Evolutionary conservation across 2,888 invertebrate species (phyloP), one percentile per base, ranked within the genome.

Genomic region (Polylopha cassiicola): DNA sequence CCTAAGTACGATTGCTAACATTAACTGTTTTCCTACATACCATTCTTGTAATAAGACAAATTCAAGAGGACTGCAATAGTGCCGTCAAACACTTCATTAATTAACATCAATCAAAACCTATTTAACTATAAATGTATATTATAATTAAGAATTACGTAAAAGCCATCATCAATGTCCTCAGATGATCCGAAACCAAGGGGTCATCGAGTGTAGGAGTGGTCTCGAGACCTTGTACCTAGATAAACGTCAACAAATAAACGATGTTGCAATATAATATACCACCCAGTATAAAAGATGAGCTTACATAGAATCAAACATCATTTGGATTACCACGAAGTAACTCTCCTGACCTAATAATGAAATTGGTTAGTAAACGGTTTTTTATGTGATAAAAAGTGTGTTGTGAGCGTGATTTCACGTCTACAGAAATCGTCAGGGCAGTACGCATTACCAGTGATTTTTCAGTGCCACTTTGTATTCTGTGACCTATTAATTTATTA

Each of bases 271-370:
- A 58, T 56, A 60, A 72, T 73, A 72, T 65, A 61, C 59, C 55
- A 56, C 63, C 72, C 65, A 68, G 67, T 79, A 78, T 79, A 79
- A 66, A 78, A 73, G 64, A 66, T 62, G 64, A 53, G 69, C 58
- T 61, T 55, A 58, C 60, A 49, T 61, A 61, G 60, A 54, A 56
- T 54, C 64, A 65, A 61, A 57, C 74, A 74, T 57, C 74, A 58
- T 65, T 60, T 55, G 55, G 65, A 58, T 65, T 56, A 58, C 50
- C 55, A 57, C 55, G 55, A 57, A 55, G 67, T 51, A 49, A 54
- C 53, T 56, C 54, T 51, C 51, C 48, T 44, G 51, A 45, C 43
- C 42, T 56, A 50, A 72, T 62, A 53, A 76, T 76, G 73, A 76
- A 76, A 66, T 51, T 73, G 73, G 77, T 78, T 46, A 53, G 74